Evolutionary conservation across 2,888 invertebrate genomes (phyloP).

Genomic region (Phyto melanocephala): DNA sequence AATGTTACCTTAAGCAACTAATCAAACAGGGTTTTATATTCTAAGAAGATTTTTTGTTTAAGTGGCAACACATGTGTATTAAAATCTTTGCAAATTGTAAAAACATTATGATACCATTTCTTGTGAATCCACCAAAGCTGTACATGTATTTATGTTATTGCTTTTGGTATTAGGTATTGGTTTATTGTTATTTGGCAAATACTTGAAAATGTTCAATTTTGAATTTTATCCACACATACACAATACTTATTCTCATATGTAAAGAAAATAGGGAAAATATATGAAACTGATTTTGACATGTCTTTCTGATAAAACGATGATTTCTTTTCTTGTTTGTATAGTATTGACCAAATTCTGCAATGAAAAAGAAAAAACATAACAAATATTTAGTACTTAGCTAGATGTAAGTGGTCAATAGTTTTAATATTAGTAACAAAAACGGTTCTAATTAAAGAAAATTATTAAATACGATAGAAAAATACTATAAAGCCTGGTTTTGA

Average conservation of each 20-base stretch:
- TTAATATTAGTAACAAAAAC: background rate
- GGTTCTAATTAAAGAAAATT: too few relatives aligned
- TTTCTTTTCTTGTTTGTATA: background rate
- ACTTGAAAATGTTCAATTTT: slow-evolving; percentile 55
- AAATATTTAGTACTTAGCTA: background rate
- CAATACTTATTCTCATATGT: too few relatives aligned
- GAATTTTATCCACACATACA: slow-evolving; percentile 38
- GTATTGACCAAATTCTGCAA: background rate
- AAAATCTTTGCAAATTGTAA: too few relatives aligned
- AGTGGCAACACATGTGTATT: too few relatives aligned
- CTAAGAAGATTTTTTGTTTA: too few relatives aligned
- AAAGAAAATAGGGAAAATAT: background rate
- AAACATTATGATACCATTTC: too few relatives aligned
- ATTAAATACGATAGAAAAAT: too few relatives aligned
- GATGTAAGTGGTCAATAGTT: background rate
- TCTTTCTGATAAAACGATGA: background rate
- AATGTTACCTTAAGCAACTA: too few relatives aligned
- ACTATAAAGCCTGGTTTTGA: too few relatives aligned
- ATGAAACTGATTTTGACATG: background rate
- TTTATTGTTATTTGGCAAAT: slow-evolving; percentile 62
- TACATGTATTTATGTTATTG: slow-evolving; percentile 23
- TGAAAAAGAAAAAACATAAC: background rate
- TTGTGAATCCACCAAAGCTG: too few relatives aligned
- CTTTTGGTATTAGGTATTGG: slow-evolving; percentile 44
- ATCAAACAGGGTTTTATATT: too few relatives aligned